Evolutionary conservation across 2,888 invertebrate species (phyloP).

Genomic region (Volucella inflata): DNA sequence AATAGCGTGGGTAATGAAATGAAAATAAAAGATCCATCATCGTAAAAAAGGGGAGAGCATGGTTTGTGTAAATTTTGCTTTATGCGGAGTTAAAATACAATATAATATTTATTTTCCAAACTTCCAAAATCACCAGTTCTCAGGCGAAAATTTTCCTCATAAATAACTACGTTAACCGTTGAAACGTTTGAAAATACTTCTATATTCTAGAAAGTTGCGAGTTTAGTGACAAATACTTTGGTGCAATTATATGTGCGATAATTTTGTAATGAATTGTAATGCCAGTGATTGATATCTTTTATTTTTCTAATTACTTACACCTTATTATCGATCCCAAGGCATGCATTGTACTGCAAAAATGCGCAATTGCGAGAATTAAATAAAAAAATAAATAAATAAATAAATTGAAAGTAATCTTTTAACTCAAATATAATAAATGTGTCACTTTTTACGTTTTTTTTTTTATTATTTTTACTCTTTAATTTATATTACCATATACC

Average conservation of each 20-base stretch:
- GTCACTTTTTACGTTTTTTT: conserved; percentile 30
- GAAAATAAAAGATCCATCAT: too few relatives aligned
- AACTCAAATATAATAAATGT: conserved; percentile 49
- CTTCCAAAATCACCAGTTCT: too few relatives aligned
- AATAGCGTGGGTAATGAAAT: too few relatives aligned
- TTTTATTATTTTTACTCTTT: conserved; percentile 19
- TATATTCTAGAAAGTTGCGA: too few relatives aligned
- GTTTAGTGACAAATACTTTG: background rate
- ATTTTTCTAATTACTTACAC: conserved; percentile 89
- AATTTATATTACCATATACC: conserved; percentile 4
- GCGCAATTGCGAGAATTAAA: conserved; percentile 61
- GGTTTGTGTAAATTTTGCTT: too few relatives aligned
- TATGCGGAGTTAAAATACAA: too few relatives aligned
- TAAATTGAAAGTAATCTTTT: conserved; percentile 48
- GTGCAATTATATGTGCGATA: conserved; percentile 27
- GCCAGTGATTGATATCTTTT: conserved; percentile 26
- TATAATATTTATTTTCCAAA: too few relatives aligned
- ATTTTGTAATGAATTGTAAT: conserved; percentile 16
- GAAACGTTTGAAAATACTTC: too few relatives aligned
- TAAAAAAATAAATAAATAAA: conserved; percentile 44
- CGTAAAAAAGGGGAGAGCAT: too few relatives aligned
- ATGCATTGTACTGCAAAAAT: conserved; percentile 90
- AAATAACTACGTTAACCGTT: too few relatives aligned
- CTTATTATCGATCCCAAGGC: conserved; percentile 94
- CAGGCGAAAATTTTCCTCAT: too few relatives aligned